These are phyloP conservation scores for Elgaria multicarinata DNA, from an alignment of 2,113 vertebrate genomes.

Conservation along the genomic window DNA sequence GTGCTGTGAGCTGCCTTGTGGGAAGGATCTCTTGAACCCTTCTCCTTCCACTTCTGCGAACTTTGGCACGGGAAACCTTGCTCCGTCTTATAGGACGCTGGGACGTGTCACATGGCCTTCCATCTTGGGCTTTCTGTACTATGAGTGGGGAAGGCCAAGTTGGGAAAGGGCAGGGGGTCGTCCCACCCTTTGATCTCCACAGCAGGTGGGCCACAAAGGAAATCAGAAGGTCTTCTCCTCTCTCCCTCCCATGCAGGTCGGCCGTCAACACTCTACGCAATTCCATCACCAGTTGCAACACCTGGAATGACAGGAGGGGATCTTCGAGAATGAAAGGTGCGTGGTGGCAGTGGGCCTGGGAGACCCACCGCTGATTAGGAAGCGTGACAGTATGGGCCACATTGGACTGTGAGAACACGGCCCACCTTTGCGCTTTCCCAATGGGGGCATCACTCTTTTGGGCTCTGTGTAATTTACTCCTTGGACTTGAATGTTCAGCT, in stretches of 20 bases:
- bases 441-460: background rate
- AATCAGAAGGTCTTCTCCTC: background rate
- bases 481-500: background rate
- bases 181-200: background rate
- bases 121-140: background rate
- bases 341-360: background rate
- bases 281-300: conserved; percentile 38
- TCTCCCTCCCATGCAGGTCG: conserved; percentile 40
- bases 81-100: background rate
- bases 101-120: background rate
- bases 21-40: background rate
- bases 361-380: background rate
- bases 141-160: background rate
- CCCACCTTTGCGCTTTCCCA: background rate
- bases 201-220: background rate
- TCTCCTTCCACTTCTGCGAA: background rate
- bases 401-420: conserved; percentile 11
- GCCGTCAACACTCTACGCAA: conserved; percentile 62
- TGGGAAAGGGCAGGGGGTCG: background rate
- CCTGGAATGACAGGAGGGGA: conserved; percentile 33
- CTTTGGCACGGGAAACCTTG: background rate
- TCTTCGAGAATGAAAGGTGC: background rate
- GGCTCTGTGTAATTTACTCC: background rate
- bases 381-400: background rate
- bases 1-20: background rate